Evolutionary conservation across 2,797 vertebrate genomes (phyloP), one percentile per base, ranked within the genome.

Genomic region (Intellagama lesueurii): DNA sequence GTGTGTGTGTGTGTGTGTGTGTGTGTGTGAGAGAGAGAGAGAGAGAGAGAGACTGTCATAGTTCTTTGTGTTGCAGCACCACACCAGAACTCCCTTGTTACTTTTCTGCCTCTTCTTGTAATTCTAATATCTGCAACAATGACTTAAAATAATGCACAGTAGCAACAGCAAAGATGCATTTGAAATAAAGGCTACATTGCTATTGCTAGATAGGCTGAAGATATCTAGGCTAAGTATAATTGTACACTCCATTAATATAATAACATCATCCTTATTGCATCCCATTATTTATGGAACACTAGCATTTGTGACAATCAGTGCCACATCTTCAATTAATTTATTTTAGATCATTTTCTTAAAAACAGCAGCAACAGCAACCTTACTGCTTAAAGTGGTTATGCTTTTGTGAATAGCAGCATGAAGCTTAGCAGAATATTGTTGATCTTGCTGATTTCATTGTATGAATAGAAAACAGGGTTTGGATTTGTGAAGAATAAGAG

Each of bases 401-500:
- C 5, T 85, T 64, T 72, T 30, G n/a, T 49, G 69, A 52, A 26
- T 86, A 44, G n/a, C 75, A 76, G 70, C 11, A 30, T 60, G 49
- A 11, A 7, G 40, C 32, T 60, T 72, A 44, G 40, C 0, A 80
- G 12, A 85, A 49, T 47, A 47, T 3, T 44, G 26, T 28, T 70
- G 40, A 35, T 30, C 3, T 26, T 66, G 5, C 22, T n/a, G 40
- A 44, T 70, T 60, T 60, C 44, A 24, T 14, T 68, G 24, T n/a
- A 40, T 28, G 44, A 22, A 81, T 75, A 81, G 79, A 84, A 28
- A 75, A 73, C 22, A 75, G 28, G 5, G 44, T 66, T 75, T n/a
- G 68, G 68, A 72, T 72, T 68, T 75, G 80, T 64, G 82, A 88
- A 66, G 35, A 72, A 82, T 82, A 82, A 32, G 2, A 47, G 32